These are phyloP conservation scores for Entomyzon cyanotis DNA, from an alignment of 2,113 vertebrate species.

Conservation along the genomic window DNA sequence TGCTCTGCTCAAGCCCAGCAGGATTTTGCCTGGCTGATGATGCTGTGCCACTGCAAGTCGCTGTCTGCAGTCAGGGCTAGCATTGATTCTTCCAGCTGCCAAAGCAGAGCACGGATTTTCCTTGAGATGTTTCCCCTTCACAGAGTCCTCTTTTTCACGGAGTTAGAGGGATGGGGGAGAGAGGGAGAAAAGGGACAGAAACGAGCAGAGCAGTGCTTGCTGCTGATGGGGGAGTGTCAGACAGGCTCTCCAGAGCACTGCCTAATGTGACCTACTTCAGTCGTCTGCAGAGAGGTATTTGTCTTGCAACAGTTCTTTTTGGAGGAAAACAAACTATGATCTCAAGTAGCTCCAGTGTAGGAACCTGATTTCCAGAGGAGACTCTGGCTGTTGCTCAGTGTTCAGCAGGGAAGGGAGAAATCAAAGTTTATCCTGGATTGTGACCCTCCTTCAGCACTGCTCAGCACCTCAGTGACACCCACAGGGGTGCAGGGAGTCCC, in stretches of 20 bases:
- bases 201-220: neutral
- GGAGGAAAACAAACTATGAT: slow-evolving; percentile 60
- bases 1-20: neutral
- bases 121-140: neutral
- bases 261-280: slow-evolving; percentile 54
- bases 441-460: neutral
- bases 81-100: slow-evolving; percentile 46
- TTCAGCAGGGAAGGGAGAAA: neutral
- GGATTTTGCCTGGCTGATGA: neutral
- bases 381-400: neutral
- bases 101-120: neutral
- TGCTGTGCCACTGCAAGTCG: neutral
- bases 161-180: neutral
- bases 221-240: neutral
- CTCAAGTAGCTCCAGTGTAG: slow-evolving; percentile 39
- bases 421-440: neutral
- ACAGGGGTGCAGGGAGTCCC: neutral
- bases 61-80: neutral
- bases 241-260: neutral
- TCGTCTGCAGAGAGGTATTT: slow-evolving; percentile 33
- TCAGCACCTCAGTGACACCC: rapidly evolving
- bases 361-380: neutral
- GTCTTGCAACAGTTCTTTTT: slow-evolving; percentile 60
- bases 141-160: neutral
- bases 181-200: neutral